Evolutionary conservation across 2,888 invertebrate species (phyloP).

Genomic region (Synergus japonicus): DNA sequence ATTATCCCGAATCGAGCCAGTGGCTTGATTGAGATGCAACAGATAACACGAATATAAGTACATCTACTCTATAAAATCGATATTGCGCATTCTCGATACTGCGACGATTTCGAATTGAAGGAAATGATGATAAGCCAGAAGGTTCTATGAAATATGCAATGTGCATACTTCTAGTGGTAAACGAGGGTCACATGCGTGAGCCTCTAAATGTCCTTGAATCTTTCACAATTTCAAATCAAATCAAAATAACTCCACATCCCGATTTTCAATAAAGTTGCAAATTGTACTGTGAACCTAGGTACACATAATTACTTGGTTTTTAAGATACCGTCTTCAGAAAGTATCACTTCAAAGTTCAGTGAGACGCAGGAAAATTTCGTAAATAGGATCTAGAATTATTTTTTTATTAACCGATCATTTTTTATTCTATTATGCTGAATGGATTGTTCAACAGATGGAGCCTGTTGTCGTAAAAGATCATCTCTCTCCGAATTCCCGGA

Average conservation of each 20-base stretch:
- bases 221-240: too few species aligned
- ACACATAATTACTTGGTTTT: too few species aligned
- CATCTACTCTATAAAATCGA: background rate
- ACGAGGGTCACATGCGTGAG: background rate
- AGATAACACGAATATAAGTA: background rate
- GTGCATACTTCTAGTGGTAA: background rate
- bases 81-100: background rate
- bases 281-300: too few species aligned
- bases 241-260: too few species aligned
- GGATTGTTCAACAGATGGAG: conserved; percentile 28
- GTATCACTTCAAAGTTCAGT: too few species aligned
- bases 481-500: conserved; percentile 16
- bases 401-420: background rate
- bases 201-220: background rate
- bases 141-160: background rate
- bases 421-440: background rate
- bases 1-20: conserved; percentile 38
- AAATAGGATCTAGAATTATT: background rate
- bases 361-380: too few species aligned
- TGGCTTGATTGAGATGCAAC: conserved; percentile 33
- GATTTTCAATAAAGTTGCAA: too few species aligned
- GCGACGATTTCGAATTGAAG: background rate
- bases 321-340: too few species aligned
- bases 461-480: conserved; percentile 21
- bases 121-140: background rate